These are phyloP conservation scores for Aptenodytes forsteri DNA, from an alignment of 2,113 vertebrate genomes.

Conservation along the genomic window DNA sequence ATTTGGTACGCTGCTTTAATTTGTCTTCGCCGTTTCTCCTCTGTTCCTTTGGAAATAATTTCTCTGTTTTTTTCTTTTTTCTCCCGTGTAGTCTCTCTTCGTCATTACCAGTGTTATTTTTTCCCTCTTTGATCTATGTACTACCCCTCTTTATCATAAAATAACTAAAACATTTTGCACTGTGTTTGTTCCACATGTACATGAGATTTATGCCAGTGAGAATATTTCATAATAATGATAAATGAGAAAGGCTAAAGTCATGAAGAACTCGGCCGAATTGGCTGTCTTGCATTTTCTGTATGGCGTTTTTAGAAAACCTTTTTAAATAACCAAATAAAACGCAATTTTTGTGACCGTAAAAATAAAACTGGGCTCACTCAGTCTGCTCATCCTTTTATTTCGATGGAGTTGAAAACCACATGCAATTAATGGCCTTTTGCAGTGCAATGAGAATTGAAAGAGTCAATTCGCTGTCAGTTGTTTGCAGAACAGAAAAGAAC, in stretches of 20 bases:
- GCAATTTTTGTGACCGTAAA: not conserved
- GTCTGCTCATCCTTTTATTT: slow-evolving; percentile 7
- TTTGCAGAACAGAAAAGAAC: not conserved
- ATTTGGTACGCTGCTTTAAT: not conserved
- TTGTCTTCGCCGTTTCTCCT: not conserved
- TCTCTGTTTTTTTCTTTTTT: not conserved
- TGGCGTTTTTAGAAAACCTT: not conserved
- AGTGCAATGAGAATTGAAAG: not conserved
- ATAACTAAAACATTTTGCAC: slow-evolving; percentile 33
- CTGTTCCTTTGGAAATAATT: slow-evolving; percentile 6
- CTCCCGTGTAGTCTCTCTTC: not conserved
- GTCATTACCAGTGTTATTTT: not conserved
- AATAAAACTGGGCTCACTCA: not conserved
- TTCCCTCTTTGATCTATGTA: not conserved
- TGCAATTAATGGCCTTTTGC: not conserved
- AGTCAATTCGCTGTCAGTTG: not conserved
- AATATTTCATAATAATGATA: not conserved
- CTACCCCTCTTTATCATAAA: not conserved
- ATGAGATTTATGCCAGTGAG: not conserved
- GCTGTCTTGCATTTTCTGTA: not conserved
- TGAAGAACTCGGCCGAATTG: not conserved
- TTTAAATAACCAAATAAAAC: not conserved
- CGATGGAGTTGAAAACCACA: not conserved
- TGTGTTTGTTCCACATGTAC: not conserved
- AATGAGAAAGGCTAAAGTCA: not conserved